These are phyloP conservation scores for Heteromyza rotundicornis DNA, from an alignment of 2,888 invertebrate genomes.

Conservation along the genomic window DNA sequence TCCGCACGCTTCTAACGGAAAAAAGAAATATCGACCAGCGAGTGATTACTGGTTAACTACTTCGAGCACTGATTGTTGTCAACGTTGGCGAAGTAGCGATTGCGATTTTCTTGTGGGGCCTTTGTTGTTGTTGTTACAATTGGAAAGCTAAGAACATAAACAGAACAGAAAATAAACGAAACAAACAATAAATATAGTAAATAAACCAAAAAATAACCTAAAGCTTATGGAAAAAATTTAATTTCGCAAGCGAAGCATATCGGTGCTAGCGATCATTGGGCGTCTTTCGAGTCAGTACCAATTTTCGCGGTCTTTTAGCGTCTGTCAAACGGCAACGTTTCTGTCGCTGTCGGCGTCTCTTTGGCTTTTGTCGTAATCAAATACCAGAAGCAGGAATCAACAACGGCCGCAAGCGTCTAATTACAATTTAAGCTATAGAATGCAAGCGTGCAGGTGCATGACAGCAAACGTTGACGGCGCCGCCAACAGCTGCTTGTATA, in stretches of 20 bases:
- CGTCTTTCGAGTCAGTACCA: neutral
- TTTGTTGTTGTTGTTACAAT: constrained; percentile 28
- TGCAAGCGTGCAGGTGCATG: constrained; percentile 9
- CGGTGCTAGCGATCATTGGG: constrained; percentile 5
- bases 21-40: no score
- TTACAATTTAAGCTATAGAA: neutral
- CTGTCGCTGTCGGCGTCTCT: no score
- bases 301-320: no score
- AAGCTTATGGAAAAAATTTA: constrained; percentile 26
- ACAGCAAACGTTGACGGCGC: no score
- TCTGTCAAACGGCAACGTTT: neutral
- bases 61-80: no score
- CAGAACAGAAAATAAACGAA: constrained; percentile 23
- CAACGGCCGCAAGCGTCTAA: neutral
- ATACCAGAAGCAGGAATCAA: neutral
- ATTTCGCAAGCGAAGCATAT: constrained; percentile 49
- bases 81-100: neutral
- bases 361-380: no score
- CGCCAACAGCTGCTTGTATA: neutral
- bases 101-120: constrained; percentile 1
- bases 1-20: no score
- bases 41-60: no score
- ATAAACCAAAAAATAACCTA: constrained; percentile 11
- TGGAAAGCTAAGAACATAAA: constrained; percentile 33
- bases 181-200: no score